Conservation (phyloP, 2,113 vertebrate genomes). For the Cervus canadensis region DNA sequence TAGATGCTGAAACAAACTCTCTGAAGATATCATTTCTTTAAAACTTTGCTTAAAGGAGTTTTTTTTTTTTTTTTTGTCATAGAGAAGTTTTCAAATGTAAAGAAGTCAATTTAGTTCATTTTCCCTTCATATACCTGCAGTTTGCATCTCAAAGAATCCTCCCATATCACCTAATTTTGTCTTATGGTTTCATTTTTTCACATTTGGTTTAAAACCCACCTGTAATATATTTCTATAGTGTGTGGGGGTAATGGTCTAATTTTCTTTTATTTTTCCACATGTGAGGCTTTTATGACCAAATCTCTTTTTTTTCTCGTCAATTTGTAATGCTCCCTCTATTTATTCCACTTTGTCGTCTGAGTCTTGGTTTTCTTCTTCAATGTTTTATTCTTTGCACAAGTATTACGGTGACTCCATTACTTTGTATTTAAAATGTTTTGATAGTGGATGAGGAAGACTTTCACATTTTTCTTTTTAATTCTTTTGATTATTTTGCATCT, state of each 20-base stretch:
- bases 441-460: background rate
- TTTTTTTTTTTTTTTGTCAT: background rate
- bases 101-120: background rate
- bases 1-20: background rate
- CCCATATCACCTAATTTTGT: background rate
- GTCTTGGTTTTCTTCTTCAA: too few relatives aligned
- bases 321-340: background rate
- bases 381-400: background rate
- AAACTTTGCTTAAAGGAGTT: background rate
- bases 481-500: background rate
- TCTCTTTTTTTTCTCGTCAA: background rate
- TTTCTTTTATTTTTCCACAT: background rate
- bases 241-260: background rate
- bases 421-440: too few relatives aligned
- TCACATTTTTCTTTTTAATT: background rate
- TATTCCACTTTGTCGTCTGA: background rate
- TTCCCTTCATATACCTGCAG: background rate
- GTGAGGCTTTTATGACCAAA: background rate
- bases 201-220: background rate
- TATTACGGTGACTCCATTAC: accelerated
- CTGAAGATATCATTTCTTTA: background rate
- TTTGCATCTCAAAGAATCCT: background rate
- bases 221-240: background rate
- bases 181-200: background rate
- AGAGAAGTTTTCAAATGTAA: background rate